Base-by-base conservation (phyloP, 2,797 vertebrate genomes). In the Pteronotus mesoamericanus region DNA sequence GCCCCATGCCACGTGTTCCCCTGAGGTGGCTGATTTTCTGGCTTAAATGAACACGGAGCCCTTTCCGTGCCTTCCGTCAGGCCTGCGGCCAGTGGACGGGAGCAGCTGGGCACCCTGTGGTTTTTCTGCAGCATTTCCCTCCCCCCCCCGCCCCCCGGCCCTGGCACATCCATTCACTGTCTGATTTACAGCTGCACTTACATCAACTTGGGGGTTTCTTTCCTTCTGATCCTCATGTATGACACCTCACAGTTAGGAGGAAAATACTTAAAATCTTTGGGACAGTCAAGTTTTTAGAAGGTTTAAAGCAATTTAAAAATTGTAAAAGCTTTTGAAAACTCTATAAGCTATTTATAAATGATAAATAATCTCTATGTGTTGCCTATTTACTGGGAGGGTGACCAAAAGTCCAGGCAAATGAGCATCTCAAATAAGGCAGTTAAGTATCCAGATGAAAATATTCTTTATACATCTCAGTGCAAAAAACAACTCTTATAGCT, bases 321-420 rank as follows among this genome's bases (percentile, higher is more conserved):
- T 48, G 9, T 9, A 42, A 83, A 59, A 55, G 29, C 42, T 69
- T 88, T 83, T 29, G n/a, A 75, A 95, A 83, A 51, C 21, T 82
- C 59, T 42, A 29, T 48, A 59, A 69, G 26, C 57, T 86, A 39
- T 66, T 34, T 37, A 6, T 68, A n/a, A 59, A 61, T 83, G 24
- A 68, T 42, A 16, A 83, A 24, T 42, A 42, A 19, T 37, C 48
- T 53, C 4, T 32, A 9, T 29, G 42, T n/a, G 16, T 5, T 12
- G 29, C 34, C 53, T 61, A 6, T 46, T 78, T 46, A 71, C 71
- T 46, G 61, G 37, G 5, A 71, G 6, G 53, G 9, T 15, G 42
- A n/a, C 18, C 15, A 2, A n/a, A 84, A 71, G 44, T 46, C 71
- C 34, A 71, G 53, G 24, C n/a, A 15, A 71, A n/a, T 14, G 39